These are phyloP conservation scores for Mallotus villosus DNA, from an alignment of 2,797 vertebrate species.

Conservation along the genomic window DNA sequence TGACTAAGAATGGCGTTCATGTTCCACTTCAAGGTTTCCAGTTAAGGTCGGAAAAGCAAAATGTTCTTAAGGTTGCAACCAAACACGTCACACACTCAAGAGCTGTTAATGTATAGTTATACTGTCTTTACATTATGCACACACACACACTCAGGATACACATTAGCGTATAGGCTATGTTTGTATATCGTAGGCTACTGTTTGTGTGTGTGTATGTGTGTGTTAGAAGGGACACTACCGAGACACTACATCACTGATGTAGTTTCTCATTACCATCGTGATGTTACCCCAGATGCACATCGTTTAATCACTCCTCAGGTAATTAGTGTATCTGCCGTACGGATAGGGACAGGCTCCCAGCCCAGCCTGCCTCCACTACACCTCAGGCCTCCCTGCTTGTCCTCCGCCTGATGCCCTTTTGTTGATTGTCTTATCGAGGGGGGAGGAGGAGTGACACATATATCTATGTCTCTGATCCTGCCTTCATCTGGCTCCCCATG, in stretches of 20 bases:
- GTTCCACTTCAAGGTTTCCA: slow-evolving; percentile 22
- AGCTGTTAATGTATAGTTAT: not conserved
- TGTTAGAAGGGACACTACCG: slow-evolving; percentile 13
- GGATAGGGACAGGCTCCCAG: slow-evolving; percentile 17
- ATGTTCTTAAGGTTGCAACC: not conserved
- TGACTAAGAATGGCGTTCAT: slow-evolving; percentile 11
- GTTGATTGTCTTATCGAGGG: slow-evolving; percentile 29
- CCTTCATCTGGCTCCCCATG: slow-evolving; percentile 42
- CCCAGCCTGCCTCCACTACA: slow-evolving; percentile 12
- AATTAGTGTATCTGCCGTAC: slow-evolving; percentile 51
- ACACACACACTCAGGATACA: slow-evolving; percentile 7
- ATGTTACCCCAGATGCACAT: slow-evolving; percentile 45
- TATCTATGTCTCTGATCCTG: slow-evolving; percentile 18
- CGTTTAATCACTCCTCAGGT: slow-evolving; percentile 53
- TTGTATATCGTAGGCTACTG: not conserved
- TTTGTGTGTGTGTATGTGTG: slow-evolving; percentile 1
- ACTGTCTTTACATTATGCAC: too few species aligned
- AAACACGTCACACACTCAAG: not conserved
- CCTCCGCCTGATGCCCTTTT: slow-evolving; percentile 44
- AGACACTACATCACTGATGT: slow-evolving; percentile 18
- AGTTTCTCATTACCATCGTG: slow-evolving; percentile 21
- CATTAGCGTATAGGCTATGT: not conserved
- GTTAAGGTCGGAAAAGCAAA: not conserved
- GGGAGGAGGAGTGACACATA: slow-evolving; percentile 21
- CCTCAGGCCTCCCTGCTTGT: slow-evolving; percentile 16